Evolutionary conservation across 1,140 invertebrate species (phyloP), one percentile per base, ranked within the genome.

Genomic region (Bombus turneri): DNA sequence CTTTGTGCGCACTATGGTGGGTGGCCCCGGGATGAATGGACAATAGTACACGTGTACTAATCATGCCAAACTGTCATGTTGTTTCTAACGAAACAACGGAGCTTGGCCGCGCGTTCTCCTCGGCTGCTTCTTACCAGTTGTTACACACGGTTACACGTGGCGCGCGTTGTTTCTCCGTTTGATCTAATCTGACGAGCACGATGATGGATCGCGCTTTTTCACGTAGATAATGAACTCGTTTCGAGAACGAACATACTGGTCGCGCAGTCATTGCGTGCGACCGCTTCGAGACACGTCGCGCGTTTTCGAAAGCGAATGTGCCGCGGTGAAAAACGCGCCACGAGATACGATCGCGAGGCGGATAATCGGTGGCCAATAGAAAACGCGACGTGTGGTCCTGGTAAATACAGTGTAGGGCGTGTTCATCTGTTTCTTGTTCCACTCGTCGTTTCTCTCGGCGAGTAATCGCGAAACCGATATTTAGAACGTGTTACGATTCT

Each of bases 11-110:
- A 34, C 74, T 89, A 73, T 82, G 85, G 92, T 93, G 90, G 92
- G 92, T 93, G 93, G 92, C 88, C 86, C 68, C 82, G 66, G 72
- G 66, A 84, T 91, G 87, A 92, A 91, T 86, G 91, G 92, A 93
- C 91, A 93, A 94, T 93, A 88, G 90, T 91, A 93, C 90, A 91
- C 91, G 84, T 92, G 92, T 93, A 91, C 86, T 83, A 86, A 90
- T 93, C 92, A 91, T 92, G 92, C 90, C 92, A 88, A 91, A 91
- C 87, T 92, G 92, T 93, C 92, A 83, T 91, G 87, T 92, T 87
- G 77, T 87, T 85, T 89, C 68, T 71, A 86, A 90, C 78, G 69
- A 89, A 88, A 91, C 89, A 88, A 85, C 90, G 79, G 86, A 78
- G 81, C 53, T 9, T 75, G 25, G 41, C 64, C 47, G 59, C 68